These are phyloP conservation scores for Nothobranchius furzeri DNA, from an alignment of 2,113 vertebrate species.

Conservation along the genomic window DNA sequence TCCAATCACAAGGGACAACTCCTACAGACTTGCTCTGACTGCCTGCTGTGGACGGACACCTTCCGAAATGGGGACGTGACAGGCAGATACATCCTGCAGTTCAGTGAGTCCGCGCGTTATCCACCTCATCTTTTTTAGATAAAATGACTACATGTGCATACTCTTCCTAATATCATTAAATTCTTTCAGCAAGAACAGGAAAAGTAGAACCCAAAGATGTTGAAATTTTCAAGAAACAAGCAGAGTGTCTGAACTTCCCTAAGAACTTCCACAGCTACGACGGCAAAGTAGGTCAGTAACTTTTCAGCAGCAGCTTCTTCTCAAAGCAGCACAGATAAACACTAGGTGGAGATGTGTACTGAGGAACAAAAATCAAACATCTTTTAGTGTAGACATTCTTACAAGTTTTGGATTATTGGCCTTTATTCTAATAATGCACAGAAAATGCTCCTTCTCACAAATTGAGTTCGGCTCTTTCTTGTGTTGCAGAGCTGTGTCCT, in stretches of 20 bases:
- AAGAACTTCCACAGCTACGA: slow-evolving; percentile 63
- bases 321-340: slow-evolving; percentile 4
- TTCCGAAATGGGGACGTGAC: slow-evolving; percentile 63
- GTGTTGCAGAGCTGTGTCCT: slow-evolving; percentile 70
- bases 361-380: not conserved
- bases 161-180: not conserved
- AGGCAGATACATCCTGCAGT: slow-evolving; percentile 69
- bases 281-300: slow-evolving; percentile 58
- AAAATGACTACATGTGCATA: not conserved
- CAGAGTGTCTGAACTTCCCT: slow-evolving; percentile 66
- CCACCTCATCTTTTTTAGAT: not conserved
- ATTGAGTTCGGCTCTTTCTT: not conserved
- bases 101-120: slow-evolving; percentile 56
- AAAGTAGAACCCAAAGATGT: slow-evolving; percentile 52
- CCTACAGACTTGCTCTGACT: slow-evolving; percentile 66
- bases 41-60: slow-evolving; percentile 74
- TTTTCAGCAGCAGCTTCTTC: not conserved
- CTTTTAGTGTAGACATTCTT: not conserved
- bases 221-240: slow-evolving; percentile 67
- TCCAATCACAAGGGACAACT: slow-evolving; percentile 74
- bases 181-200: slow-evolving; percentile 64
- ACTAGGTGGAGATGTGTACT: slow-evolving; percentile 40
- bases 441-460: too few species aligned
- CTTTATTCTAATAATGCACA: not conserved
- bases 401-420: not conserved